Base-by-base conservation (phyloP, 2,888 invertebrate species). In the Ophion obscuratus region DNA sequence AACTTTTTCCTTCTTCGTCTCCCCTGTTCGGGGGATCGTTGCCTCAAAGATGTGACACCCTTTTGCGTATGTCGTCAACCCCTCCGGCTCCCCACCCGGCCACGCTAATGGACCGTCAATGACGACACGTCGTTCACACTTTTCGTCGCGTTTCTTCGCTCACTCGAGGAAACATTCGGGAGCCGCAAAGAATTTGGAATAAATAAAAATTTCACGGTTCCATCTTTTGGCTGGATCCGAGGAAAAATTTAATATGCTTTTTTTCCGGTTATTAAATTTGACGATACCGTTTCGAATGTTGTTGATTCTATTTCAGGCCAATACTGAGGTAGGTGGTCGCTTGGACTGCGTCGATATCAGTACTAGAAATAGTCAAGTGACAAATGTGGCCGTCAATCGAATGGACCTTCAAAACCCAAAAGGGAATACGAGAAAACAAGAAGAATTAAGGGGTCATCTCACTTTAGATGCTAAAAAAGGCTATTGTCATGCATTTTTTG, bases 21-120 rank as follows among this genome's bases (percentile, higher is more conserved):
- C n/a, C 4, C 20, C 57, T 36, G 31, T 6, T 27, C n/a, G 14
- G 44, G 6, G 5, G 20, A 40, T 70, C 14, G 17, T 24, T 57
- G 53, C 71, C 31, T 71, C 59, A 53, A 17, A 53, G 17, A 53
- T 14, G 53, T n/a, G 57, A 57, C 53, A 71, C 57, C 36, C 57
- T 71, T 57, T 9, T 53, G n/a, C 31, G 57, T 47, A 70, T 70
- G 17, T 53, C 53, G 9, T 20, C 53, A 11, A 53, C 10, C 36
- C 53, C 61, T 73, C 40, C 31, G 59, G 57, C 36, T 59, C 64
- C 5, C 31, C 75, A 53, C 53, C 53, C 17, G 62, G 64, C 57
- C 66, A 67, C 47, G 59, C 80, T 84, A 84, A 84, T 84, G 68
- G 77, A 74, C 61, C 81, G 77, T 81, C 81, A 73, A 81, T 81